Evolutionary conservation across 2,113 vertebrate species (phyloP), one percentile per base, ranked within the genome.

Genomic region (Mobula birostris): DNA sequence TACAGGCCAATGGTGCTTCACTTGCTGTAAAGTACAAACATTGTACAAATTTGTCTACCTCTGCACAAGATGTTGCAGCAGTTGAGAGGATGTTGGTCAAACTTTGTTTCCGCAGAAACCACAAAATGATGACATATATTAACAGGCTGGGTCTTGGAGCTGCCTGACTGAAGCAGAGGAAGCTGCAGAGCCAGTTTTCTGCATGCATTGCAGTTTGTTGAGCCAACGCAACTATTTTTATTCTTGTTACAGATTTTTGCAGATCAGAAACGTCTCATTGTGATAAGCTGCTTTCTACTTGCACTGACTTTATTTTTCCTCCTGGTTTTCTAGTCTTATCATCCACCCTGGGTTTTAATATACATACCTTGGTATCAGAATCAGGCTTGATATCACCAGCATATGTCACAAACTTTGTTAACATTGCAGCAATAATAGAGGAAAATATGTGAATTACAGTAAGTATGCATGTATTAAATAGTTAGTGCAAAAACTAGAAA

Each of bases 51-150:
- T 0, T 15, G n/a, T 32, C 6, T 32, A 5, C 88, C 27, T 24
- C 66, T 93, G 68, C 40, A 87, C 17, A 87, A 8, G 7, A 61
- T 5, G 21, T 15, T 93, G 68, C 70, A 93, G 19, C 24, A 11
- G 12, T 74, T 74, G 32, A 74, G 36, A 93, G 91, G 70, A 72
- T 76, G 91, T 29, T 74, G 91, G 91, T 36, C 36, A 93, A 93
- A 11, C 48, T 40, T 66, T 90, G 56, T 63, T 90, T 76, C 36
- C 27, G 70, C 70, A 74, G 61, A 93, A 93, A 76, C 91, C 70
- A 1, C 91, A 93, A 70, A 15, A 29, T 93, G 68, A 40, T 93
- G 90, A 93, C 68, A 72, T 15, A 17, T 2, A 29, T 19, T 6
- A 48, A 48, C 63, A 19, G 70, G 36, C 21, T 19, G 1, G 32